Percentiles rank a stretch among this genome's conserved stretches.
These are phyloP conservation scores for Syritta pipiens DNA, from an alignment of 2,888 invertebrate species.

Conservation along the genomic window DNA sequence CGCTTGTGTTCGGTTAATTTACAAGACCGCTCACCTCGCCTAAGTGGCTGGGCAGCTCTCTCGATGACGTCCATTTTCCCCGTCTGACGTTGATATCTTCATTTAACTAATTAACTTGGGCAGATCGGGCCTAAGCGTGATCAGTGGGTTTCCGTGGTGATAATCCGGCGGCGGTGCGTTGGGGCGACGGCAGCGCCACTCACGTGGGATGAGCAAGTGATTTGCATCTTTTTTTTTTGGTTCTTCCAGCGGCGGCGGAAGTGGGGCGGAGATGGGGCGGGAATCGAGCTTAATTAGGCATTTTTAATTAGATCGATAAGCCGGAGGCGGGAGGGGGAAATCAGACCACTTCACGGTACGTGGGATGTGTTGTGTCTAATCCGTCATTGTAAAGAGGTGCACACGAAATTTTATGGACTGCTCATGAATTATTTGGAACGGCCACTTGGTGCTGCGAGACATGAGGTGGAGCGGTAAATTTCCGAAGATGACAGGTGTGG, in stretches of 20 bases:
- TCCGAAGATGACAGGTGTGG: conserved; percentile 21
- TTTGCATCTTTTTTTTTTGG: background rate
- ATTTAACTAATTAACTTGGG: conserved; percentile 28
- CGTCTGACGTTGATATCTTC: conserved; percentile 50
- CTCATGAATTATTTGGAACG: conserved; percentile 35
- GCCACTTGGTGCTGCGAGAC: conserved; percentile 12
- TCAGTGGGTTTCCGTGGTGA: conserved; percentile 34
- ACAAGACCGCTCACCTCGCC: conserved; percentile 14
- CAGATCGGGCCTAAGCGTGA: conserved; percentile 17
- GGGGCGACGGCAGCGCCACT: background rate
- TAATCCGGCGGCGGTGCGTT: background rate
- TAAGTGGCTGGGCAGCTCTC: background rate
- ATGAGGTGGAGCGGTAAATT: conserved; percentile 15
- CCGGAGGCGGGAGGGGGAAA: background rate
- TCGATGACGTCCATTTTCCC: conserved; percentile 15
- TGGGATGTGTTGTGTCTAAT: conserved; percentile 30
- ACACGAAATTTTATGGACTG: conserved; percentile 31
- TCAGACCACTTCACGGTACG: conserved; percentile 6
- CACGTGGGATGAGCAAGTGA: conserved; percentile 2
- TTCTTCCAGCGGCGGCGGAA: background rate
- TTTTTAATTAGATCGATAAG: conserved; percentile 41
- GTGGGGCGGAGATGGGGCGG: conserved; percentile 12
- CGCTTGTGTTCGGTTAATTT: conserved; percentile 26
- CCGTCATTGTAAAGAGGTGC: conserved; percentile 22
- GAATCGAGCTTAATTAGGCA: conserved; percentile 39